Evolutionary conservation across 2,888 invertebrate species (phyloP), one percentile per base, ranked within the genome.

Genomic region (Myathropa florea): DNA sequence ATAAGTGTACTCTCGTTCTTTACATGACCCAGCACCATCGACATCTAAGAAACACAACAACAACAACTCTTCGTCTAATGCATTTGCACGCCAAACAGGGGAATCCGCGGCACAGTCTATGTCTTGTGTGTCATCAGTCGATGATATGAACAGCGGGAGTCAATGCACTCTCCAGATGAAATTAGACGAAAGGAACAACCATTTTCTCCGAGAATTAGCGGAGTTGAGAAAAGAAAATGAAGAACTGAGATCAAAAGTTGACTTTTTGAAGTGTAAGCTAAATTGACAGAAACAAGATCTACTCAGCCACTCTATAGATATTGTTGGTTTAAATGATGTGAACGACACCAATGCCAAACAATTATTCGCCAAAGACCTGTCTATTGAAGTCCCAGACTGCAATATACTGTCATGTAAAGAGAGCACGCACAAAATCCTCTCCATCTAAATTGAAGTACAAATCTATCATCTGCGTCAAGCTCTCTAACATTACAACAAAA

Each of bases 121-220:
- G 26, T 26, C 26, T 26, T 2, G 26, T 26, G 21, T 4, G 18
- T 55, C 55, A 55, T 55, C 55, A 55, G n/a, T 55, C 23, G 57
- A 57, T 57, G 23, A 57, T 18, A 24, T 57, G 3, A 24, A 57
- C 60, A 28, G 28, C 18, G 60, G 12, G n/a, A 30, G 60, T 18
- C 28, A 61, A 61, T 61, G 60, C 60, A 61, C 60, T 61, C 7
- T 61, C 12, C 60, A 61, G 60, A 28, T 61, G 60, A 30, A 30
- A 18, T 61, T 61, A 28, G 60, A 28, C 2, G 60, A 60, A 60
- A 60, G 4, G 28, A 60, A 60, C 26, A 28, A 28, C 14, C 12
- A n/a, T n/a, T 60, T 61, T 61, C 30, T 30, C 14, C 30, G 18
- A 2, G 28, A 61, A 61, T 61, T 61, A 12, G 18, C 14, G 30